Evolutionary conservation across 2,888 invertebrate species (phyloP).

Genomic region (Phasia obesa): DNA sequence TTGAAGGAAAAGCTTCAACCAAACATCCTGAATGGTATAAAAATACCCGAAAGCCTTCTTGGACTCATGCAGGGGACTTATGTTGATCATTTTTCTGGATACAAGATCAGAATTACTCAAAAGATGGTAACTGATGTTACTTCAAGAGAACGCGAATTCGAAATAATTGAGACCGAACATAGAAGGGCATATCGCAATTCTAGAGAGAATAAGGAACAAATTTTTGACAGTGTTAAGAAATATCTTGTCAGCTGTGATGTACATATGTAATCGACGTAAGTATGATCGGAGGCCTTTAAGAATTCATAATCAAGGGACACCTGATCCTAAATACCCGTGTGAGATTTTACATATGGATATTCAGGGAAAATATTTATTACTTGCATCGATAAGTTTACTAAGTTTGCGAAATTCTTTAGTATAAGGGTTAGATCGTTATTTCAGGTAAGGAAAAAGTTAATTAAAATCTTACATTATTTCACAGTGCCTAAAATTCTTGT

Average conservation of each 20-base stretch:
- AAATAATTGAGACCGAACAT: slow-evolving; percentile 22
- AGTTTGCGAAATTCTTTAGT: too few relatives aligned
- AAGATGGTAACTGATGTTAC: too few relatives aligned
- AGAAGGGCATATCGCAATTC: not conserved
- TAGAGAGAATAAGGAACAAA: too few relatives aligned
- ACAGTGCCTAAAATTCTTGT: slow-evolving; percentile 7
- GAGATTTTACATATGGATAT: too few relatives aligned
- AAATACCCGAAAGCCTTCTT: slow-evolving; percentile 7
- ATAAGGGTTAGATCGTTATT: not conserved
- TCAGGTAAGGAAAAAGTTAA: not conserved
- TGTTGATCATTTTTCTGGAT: not conserved
- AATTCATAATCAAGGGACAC: too few relatives aligned
- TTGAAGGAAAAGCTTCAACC: not conserved
- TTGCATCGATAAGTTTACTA: too few relatives aligned
- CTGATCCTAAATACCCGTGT: too few relatives aligned
- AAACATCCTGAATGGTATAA: not conserved
- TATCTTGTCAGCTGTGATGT: not conserved
- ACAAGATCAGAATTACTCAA: slow-evolving; percentile 14
- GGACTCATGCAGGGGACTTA: slow-evolving; percentile 11
- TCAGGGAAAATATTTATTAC: too few relatives aligned
- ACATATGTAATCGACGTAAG: too few relatives aligned
- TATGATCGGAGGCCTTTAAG: too few relatives aligned
- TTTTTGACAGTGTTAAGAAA: not conserved
- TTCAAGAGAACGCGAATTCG: not conserved
- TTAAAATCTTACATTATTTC: not conserved